Conservation (phyloP, 2,113 vertebrate species). For the Lamprotornis superbus region DNA sequence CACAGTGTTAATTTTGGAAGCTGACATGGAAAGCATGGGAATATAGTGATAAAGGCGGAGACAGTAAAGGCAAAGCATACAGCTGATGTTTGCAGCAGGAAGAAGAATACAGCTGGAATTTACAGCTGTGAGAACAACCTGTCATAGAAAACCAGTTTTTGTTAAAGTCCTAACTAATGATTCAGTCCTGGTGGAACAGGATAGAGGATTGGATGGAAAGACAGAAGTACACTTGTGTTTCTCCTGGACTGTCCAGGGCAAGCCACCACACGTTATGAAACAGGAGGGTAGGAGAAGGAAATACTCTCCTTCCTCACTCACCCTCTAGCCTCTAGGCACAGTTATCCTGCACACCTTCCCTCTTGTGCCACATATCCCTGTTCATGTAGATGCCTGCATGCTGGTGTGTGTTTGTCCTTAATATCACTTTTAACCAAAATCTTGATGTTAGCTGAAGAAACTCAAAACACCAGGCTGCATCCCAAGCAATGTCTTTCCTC, state of each 20-base stretch:
- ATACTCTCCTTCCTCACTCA: background rate
- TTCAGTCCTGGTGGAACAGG: background rate
- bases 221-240: background rate
- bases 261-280: background rate
- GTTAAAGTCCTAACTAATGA: background rate
- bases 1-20: background rate
- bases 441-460: background rate
- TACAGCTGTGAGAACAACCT: background rate
- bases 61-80: background rate
- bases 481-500: background rate
- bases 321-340: fast-evolving
- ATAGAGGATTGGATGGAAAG: background rate
- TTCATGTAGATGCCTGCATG: fast-evolving
- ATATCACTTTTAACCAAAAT: background rate
- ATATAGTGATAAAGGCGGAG: background rate
- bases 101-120: slow-evolving; percentile 14
- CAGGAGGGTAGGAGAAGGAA: background rate
- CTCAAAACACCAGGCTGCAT: background rate
- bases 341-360: background rate
- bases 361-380: background rate
- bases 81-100: background rate
- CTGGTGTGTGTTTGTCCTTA: background rate
- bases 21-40: background rate
- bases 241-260: background rate
- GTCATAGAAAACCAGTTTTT: background rate